phyloP scores from a whole-genome alignment of 2,888 invertebrate species.

The Cerastoderma edule region DNA sequence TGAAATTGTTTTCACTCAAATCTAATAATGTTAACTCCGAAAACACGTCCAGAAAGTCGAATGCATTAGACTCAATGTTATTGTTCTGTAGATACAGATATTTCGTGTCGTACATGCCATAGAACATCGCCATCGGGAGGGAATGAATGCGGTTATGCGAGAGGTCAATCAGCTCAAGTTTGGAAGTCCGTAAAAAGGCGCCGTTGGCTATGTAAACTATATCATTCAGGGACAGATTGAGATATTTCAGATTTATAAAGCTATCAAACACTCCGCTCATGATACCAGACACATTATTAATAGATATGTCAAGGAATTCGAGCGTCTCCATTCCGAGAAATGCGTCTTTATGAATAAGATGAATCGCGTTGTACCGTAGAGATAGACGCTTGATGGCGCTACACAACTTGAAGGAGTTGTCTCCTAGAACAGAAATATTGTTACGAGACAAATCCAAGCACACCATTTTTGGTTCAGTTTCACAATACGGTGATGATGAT shows the following conservation, averaged over 20 bases:
- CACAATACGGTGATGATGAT: too few species aligned
- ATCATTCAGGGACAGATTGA: conserved; percentile 15
- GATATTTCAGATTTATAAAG: conserved; percentile 4
- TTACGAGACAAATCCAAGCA: conserved; percentile 2
- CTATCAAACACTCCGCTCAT: conserved; percentile 14
- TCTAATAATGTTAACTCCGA: neutral
- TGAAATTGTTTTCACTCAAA: neutral
- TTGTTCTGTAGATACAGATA: conserved; percentile 2
- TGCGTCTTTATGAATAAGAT: neutral
- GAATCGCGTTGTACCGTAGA: neutral
- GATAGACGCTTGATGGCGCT: neutral
- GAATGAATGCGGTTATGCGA: conserved; percentile 7
- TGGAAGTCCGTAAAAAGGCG: neutral
- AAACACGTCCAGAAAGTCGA: conserved; percentile 11
- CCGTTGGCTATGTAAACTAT: conserved; percentile 1
- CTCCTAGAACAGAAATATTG: neutral
- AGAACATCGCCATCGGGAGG: neutral
- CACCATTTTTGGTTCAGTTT: conserved; percentile 1
- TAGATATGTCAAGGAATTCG: conserved; percentile 4
- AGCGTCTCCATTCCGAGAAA: neutral
- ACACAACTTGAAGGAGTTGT: neutral
- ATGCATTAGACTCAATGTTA: conserved; percentile 1
- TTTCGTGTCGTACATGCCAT: neutral
- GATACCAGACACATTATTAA: conserved; percentile 9
- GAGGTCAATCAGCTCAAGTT: neutral